These are phyloP conservation scores for Carcharodon carcharias DNA, from an alignment of 2,797 vertebrate species.

Conservation along the genomic window DNA sequence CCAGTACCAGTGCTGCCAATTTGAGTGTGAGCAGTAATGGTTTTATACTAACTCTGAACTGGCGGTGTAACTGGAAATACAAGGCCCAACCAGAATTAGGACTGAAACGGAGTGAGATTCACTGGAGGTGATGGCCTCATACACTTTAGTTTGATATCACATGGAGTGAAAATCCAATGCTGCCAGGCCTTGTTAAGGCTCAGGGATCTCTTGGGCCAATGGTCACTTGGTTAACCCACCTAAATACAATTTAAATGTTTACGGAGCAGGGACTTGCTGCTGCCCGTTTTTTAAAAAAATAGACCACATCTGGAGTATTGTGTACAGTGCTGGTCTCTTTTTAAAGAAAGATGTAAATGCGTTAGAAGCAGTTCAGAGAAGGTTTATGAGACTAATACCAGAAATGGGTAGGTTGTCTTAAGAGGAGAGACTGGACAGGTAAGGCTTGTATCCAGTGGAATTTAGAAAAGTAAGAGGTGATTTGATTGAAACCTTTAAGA, in stretches of 20 bases:
- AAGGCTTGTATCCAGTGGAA: too few species aligned
- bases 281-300: neutral
- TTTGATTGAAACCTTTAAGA: too few species aligned
- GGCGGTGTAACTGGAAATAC: neutral
- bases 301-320: too few species aligned
- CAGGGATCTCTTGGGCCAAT: neutral
- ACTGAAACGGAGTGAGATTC: neutral
- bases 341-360: too few species aligned
- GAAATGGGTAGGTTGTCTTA: too few species aligned
- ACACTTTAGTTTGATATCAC: neutral
- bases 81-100: neutral
- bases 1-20: neutral
- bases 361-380: too few species aligned
- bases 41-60: neutral
- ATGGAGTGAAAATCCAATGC: neutral
- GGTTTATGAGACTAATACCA: too few species aligned
- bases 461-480: too few species aligned
- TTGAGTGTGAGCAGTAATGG: neutral
- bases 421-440: too few species aligned
- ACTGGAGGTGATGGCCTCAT: neutral
- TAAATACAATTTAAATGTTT: neutral
- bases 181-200: neutral
- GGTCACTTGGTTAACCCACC: neutral
- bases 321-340: too few species aligned
- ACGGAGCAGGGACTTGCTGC: neutral